Base-by-base conservation (phyloP, 2,888 invertebrate species). In the Schizaphis graminum region DNA sequence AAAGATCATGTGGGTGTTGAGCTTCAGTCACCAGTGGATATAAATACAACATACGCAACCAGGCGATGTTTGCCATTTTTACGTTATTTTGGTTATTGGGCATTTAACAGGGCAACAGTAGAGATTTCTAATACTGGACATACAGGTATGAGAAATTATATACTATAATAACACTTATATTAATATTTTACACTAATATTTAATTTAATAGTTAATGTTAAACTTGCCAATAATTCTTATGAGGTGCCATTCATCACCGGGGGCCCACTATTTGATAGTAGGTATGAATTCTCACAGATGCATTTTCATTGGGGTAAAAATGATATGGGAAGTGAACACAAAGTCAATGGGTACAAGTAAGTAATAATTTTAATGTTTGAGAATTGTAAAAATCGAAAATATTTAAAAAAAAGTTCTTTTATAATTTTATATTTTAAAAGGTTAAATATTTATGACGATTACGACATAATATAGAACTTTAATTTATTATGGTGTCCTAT, bases 231-330 rank as follows among this genome's bases (percentile, higher is more conserved):
- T 16, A 53, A 49, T 61, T 41, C 91, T 41, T 28, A 67, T n/a
- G 53, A 61, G 0, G 49, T 67, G 10, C 91, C 91, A 16, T 94
- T 26, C 47, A 67, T 95, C 41, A 88, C 61, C 7, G 95, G 94
- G 7, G 95, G 95, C 16, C 95, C 95, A 21, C 57, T 95, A 41
- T 92, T 95, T 21, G 85, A 94, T 77, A 96, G 96, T 21, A 97
- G 96, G 94, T 97, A 97, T 95, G 96, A 97, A 0, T 96, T 97
- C 92, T 97, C 97, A 0, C 97, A 97, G 95, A 96, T 97, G 89
- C 97, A 97, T 95, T 97, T 97, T 95, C 97, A 97, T 95, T 97
- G 97, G 97, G 97, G 97, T 4, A 95, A 96, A 1, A 96, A 96
- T 94, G 96, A 97, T 95, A 96, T 96, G 96, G 97, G 97, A 5